These are phyloP conservation scores for Rhea americana DNA, from an alignment of 2,113 vertebrate genomes.

Conservation along the genomic window DNA sequence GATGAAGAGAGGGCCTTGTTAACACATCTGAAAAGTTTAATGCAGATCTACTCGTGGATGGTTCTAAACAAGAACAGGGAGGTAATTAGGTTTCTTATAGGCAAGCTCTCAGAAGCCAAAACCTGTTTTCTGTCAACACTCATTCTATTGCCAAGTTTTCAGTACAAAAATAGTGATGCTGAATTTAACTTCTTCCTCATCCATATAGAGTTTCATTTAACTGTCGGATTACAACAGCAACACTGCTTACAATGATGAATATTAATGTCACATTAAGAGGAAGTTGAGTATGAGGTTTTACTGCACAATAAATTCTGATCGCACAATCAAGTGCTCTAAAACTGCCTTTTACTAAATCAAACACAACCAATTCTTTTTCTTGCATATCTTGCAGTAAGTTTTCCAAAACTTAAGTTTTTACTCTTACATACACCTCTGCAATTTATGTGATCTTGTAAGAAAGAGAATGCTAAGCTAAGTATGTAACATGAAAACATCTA, in stretches of 20 bases:
- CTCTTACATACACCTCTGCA: neutral
- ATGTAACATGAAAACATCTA: neutral
- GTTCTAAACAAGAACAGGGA: constrained; percentile 76
- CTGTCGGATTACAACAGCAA: neutral
- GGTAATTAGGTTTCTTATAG: constrained; percentile 24
- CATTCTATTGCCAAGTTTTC: constrained; percentile 18
- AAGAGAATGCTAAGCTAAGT: neutral
- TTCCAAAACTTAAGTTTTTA: neutral
- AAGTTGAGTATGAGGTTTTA: neutral
- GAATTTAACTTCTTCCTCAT: constrained; percentile 61
- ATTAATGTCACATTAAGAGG: neutral
- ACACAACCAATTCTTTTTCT: neutral
- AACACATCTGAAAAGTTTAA: constrained; percentile 90
- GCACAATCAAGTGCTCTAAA: neutral
- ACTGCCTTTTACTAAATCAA: neutral
- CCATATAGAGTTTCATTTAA: constrained; percentile 33
- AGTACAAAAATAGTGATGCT: constrained; percentile 41
- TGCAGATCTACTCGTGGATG: constrained; percentile 88
- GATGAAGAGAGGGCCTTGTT: constrained; percentile 92
- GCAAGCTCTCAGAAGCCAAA: constrained; percentile 49
- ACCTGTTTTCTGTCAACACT: constrained; percentile 36
- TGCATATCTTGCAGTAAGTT: neutral
- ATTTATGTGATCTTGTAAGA: neutral
- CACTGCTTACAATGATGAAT: neutral
- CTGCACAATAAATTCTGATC: neutral